Percentiles rank a stretch among this genome's conserved stretches.
Evolutionary conservation across 1,140 invertebrate genomes (phyloP).

Genomic region (Saxidomus purpurata): DNA sequence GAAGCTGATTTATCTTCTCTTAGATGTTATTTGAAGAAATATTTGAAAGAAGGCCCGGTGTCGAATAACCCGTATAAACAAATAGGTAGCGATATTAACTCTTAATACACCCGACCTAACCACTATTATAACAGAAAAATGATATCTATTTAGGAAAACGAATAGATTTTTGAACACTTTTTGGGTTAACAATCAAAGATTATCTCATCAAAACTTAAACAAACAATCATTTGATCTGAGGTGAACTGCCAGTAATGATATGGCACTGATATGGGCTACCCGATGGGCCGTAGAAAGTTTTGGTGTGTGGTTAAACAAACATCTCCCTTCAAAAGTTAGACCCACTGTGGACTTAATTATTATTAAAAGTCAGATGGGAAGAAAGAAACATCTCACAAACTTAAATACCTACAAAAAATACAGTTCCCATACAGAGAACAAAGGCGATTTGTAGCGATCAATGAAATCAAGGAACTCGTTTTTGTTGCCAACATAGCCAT

Average conservation of each 20-base stretch:
- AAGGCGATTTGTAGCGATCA: too few species aligned
- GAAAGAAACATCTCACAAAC: too few species aligned
- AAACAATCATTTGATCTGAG: conserved; percentile 17
- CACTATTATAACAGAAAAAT: conserved; percentile 3
- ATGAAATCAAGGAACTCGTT: too few species aligned
- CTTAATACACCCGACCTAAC: not conserved
- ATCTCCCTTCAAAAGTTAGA: not conserved
- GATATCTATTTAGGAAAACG: conserved; percentile 20
- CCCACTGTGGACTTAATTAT: not conserved
- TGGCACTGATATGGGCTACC: not conserved
- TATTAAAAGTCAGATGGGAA: not conserved
- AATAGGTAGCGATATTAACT: not conserved
- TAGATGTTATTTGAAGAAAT: conserved; percentile 30
- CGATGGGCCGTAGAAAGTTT: conserved; percentile 7
- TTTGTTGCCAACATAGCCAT: too few species aligned
- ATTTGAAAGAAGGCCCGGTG: not conserved
- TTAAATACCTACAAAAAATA: too few species aligned
- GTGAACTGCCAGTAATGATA: not conserved
- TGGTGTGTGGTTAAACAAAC: conserved; percentile 27
- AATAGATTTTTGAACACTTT: conserved; percentile 41
- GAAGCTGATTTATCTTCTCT: conserved; percentile 21
- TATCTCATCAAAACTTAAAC: not conserved
- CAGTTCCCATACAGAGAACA: too few species aligned
- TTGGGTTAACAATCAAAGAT: not conserved
- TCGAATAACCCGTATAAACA: conserved; percentile 6